These are phyloP conservation scores for Mellivora capensis DNA, from an alignment of 2,113 vertebrate genomes.

Conservation along the genomic window DNA sequence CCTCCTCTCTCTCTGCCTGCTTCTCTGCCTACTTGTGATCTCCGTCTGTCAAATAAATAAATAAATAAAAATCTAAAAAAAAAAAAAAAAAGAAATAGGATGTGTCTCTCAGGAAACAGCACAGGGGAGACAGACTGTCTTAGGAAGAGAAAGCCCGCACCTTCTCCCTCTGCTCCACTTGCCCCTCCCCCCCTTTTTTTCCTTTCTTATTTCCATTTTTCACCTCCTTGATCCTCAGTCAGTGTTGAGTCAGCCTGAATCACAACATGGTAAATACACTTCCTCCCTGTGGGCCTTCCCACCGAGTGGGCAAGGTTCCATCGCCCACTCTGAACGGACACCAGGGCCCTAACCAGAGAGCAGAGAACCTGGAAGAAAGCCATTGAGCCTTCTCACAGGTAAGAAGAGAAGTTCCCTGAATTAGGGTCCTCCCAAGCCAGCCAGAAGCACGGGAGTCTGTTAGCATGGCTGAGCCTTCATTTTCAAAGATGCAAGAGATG, in stretches of 20 bases:
- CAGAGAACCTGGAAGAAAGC: not conserved
- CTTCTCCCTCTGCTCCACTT: not conserved
- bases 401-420: not conserved
- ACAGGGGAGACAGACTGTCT: not conserved
- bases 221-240: not conserved
- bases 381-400: not conserved
- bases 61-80: too few species aligned
- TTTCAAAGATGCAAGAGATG: not conserved
- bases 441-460: not conserved
- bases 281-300: not conserved
- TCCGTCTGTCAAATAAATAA: too few species aligned
- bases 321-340: not conserved
- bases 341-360: not conserved
- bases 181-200: rapidly evolving
- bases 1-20: too few species aligned
- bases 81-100: not conserved
- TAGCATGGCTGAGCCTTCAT: not conserved
- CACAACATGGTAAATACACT: not conserved
- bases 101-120: not conserved
- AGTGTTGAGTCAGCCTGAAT: not conserved
- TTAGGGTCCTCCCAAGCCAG: not conserved
- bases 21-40: too few species aligned
- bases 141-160: not conserved
- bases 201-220: not conserved
- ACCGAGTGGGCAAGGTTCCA: not conserved